Conservation (phyloP, 2,888 invertebrate genomes). For the Allophyes oxyacanthae region DNA sequence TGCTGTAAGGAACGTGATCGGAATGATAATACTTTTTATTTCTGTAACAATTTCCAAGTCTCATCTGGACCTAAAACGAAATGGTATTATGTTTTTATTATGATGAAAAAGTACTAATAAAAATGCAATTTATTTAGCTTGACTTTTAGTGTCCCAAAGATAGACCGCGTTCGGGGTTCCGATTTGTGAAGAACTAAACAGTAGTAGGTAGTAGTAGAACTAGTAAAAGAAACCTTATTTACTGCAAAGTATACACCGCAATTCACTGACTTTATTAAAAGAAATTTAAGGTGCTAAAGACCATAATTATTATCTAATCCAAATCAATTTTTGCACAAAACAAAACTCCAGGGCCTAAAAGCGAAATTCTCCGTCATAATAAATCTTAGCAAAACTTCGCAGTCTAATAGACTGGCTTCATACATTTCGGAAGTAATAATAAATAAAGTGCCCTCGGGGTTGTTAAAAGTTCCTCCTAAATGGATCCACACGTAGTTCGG, state of each 20-base stretch:
- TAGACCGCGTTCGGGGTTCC: too few relatives aligned
- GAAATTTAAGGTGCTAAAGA: too few relatives aligned
- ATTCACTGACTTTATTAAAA: too few relatives aligned
- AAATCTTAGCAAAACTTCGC: constrained; percentile 8
- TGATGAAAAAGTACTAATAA: constrained; percentile 5
- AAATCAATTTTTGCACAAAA: too few relatives aligned
- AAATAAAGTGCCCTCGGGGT: constrained; percentile 24
- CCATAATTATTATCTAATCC: too few relatives aligned
- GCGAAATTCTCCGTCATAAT: background rate
- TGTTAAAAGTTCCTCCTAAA: constrained; percentile 9
- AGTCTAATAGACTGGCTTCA: background rate
- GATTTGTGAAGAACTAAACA: too few relatives aligned
- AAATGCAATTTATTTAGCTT: too few relatives aligned
- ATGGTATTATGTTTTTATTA: constrained; percentile 8
- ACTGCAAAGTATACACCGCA: too few relatives aligned
- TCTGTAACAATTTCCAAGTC: background rate
- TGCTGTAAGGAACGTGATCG: constrained; percentile 6
- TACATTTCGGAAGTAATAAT: constrained; percentile 15
- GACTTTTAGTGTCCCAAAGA: too few relatives aligned
- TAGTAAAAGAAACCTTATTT: too few relatives aligned
- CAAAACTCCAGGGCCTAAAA: too few relatives aligned
- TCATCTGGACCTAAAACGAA: constrained; percentile 7
- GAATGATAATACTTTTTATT: constrained; percentile 6
- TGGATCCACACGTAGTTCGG: constrained; percentile 20
- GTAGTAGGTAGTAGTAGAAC: too few relatives aligned